Base-by-base conservation (phyloP, 2,888 invertebrate species). In the Copidosoma aretas region DNA sequence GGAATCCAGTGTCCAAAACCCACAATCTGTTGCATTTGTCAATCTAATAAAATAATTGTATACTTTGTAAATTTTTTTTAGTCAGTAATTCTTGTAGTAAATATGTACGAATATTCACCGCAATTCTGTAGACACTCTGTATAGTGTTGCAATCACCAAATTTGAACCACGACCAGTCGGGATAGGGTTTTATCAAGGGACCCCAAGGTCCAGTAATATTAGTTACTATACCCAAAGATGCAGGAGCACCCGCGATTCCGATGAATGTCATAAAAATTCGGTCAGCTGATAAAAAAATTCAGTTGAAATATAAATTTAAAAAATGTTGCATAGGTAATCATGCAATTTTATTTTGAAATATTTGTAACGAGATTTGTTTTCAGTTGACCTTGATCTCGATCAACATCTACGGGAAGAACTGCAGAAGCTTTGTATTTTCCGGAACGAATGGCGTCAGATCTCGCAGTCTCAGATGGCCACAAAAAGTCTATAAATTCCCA, bases 401-500 rank as follows among this genome's bases (percentile, higher is more conserved):
- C 32, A 32, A 32, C 32, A 8, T 32, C 32, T 8, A 32, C 8
- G 32, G 32, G 32, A 32, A 32, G 3, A 8, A 32, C 32, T 32
- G 32, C 3, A 8, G 32, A 5, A 32, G 32, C 4, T 5, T 32
- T 8, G 8, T 32, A 32, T 32, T 32, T 32, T 32, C 88, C 87
- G 21, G 84, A 85, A 14, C 80, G 77, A 14, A 92, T 84, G 0
- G 91, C 91, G 25, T 82, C 78, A n/a, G 85, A 80, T 43, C 90
- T 84, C 25, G 87, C 86, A 12, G 80, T 14, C 32, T 84, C 80
- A 0, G 87, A 86, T 0, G 88, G 86, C 82, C 89, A 93, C 57
- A 87, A 87, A 22, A 89, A 93, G 80, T 93, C 93, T 1, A 93
- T 79, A 60, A 87, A 86, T 72, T 89, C 90, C 93, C 93, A 93